A percentile compares a stretch with the other conserved stretches of the same genome.
phyloP scores from a whole-genome alignment of 2,113 vertebrate species.

The Vulpes lagopus region DNA sequence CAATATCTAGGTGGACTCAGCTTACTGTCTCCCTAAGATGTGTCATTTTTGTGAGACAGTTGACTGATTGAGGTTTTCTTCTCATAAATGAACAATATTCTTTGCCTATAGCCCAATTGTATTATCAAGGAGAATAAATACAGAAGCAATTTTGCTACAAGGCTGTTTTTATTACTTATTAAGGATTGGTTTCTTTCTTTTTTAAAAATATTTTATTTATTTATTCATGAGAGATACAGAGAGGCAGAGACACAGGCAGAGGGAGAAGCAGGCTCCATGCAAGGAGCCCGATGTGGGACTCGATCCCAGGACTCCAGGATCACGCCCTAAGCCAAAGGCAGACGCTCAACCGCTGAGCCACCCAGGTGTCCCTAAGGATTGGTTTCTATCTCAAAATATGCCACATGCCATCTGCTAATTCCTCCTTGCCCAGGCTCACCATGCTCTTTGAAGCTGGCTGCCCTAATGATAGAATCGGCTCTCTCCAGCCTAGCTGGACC shows the following conservation, averaged over 20 bases:
- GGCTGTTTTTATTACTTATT: neutral
- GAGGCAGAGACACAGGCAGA: too few species aligned
- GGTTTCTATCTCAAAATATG: slow-evolving; percentile 5
- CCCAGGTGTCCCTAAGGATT: neutral
- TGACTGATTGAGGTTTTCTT: neutral
- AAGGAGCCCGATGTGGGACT: too few species aligned
- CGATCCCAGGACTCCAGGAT: too few species aligned
- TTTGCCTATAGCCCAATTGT: neutral
- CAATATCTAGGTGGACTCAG: neutral
- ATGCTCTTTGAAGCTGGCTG: neutral
- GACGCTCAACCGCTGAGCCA: too few species aligned
- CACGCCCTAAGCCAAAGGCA: too few species aligned
- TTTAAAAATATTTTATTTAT: too few species aligned
- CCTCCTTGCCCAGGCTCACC: neutral
- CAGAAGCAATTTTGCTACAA: neutral
- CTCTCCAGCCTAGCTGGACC: neutral
- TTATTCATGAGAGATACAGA: too few species aligned
- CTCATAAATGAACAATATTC: slow-evolving; percentile 3
- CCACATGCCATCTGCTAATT: neutral
- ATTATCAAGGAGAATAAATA: neutral
- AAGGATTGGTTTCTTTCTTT: neutral
- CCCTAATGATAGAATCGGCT: neutral
- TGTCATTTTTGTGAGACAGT: neutral
- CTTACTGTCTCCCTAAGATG: neutral
- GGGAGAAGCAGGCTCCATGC: too few species aligned